These are phyloP conservation scores for Chelonoidis abingdonii DNA, from an alignment of 2,113 vertebrate species.

Conservation along the genomic window DNA sequence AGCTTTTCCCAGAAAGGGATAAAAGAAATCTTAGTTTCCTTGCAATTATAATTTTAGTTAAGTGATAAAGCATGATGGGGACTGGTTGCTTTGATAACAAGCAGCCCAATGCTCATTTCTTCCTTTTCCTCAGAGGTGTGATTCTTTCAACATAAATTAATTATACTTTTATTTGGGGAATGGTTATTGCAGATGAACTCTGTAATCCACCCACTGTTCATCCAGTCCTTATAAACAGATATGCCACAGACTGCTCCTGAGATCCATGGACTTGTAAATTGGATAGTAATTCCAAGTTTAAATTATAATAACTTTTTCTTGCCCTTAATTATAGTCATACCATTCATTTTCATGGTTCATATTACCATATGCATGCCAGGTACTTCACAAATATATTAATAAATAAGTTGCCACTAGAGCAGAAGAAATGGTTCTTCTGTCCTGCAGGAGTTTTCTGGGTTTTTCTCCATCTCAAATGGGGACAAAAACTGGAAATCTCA, in stretches of 20 bases:
- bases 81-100: neutral
- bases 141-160: neutral
- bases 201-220: neutral
- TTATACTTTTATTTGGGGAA: neutral
- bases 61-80: neutral
- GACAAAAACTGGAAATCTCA: too few species aligned
- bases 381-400: neutral
- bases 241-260: neutral
- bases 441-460: neutral
- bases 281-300: neutral
- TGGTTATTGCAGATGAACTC: neutral
- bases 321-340: neutral
- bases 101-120: neutral
- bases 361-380: neutral
- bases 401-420: neutral
- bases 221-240: neutral
- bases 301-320: conserved; percentile 10
- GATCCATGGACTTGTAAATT: neutral
- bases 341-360: neutral
- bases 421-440: neutral
- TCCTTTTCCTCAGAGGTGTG: neutral
- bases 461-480: neutral
- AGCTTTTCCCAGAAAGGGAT: neutral
- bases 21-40: neutral
- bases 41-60: neutral